Percentiles rank a stretch among this genome's conserved stretches.
Conservation (phyloP, 2,888 invertebrate genomes). For the Melieria picta region DNA sequence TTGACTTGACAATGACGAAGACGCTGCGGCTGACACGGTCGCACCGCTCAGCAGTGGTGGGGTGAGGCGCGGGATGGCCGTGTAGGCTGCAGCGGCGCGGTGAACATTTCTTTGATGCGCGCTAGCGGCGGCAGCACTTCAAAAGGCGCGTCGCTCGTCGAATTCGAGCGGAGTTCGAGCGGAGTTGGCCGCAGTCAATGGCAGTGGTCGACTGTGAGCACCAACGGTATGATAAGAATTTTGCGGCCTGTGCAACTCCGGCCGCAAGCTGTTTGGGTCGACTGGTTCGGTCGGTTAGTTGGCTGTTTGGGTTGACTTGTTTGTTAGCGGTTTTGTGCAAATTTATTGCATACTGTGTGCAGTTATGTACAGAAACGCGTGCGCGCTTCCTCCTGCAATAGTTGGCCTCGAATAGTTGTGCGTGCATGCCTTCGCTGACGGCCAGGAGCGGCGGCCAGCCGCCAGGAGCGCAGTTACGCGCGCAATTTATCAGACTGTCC, state of each 20-base stretch:
- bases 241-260: slow-evolving; percentile 38
- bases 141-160: neutral
- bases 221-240: slow-evolving; percentile 40
- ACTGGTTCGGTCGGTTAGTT: neutral
- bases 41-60: neutral
- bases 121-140: slow-evolving; percentile 25
- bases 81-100: neutral
- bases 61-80: neutral
- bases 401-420: too few relatives aligned
- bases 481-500: too few relatives aligned
- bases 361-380: slow-evolving; percentile 27
- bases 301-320: slow-evolving; percentile 22
- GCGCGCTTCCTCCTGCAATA: neutral
- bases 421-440: too few relatives aligned
- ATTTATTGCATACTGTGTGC: slow-evolving; percentile 32
- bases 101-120: slow-evolving; percentile 24
- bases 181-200: too few relatives aligned
- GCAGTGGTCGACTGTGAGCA: slow-evolving; percentile 5
- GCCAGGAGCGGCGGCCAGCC: too few relatives aligned
- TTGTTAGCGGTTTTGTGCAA: slow-evolving; percentile 37
- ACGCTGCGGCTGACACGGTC: neutral
- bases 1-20: neutral
- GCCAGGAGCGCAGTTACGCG: too few relatives aligned
- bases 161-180: too few relatives aligned
- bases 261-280: slow-evolving; percentile 4